A percentile compares a stretch with the other conserved stretches of the same genome.
These are phyloP conservation scores for Drosophila nigricruria DNA, from an alignment of 2,888 invertebrate genomes.

Conservation along the genomic window DNA sequence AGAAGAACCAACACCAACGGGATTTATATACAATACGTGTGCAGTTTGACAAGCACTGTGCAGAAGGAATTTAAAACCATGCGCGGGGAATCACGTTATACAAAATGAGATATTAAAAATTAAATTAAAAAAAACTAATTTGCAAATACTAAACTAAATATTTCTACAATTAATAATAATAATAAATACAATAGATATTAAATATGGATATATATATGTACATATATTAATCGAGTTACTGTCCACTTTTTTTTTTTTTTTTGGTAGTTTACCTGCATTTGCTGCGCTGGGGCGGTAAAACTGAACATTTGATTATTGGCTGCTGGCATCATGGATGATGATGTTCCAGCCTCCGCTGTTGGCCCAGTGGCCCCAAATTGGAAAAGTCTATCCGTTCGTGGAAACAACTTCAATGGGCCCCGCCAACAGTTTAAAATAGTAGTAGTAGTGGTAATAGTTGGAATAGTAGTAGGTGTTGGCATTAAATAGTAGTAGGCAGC, in stretches of 20 bases:
- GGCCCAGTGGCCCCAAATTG: slow-evolving; percentile 55
- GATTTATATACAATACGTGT: neutral
- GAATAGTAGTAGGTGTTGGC: neutral
- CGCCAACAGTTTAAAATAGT: slow-evolving; percentile 6
- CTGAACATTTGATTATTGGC: slow-evolving; percentile 46
- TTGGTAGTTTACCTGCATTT: slow-evolving; percentile 64
- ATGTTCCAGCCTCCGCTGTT: slow-evolving; percentile 15
- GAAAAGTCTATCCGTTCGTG: slow-evolving; percentile 48
- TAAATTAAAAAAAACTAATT: neutral
- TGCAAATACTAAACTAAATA: slow-evolving; percentile 1
- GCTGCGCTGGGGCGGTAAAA: slow-evolving; percentile 49
- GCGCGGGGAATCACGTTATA: neutral
- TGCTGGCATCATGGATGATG: slow-evolving; percentile 25
- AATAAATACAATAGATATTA: neutral
- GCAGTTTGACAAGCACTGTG: slow-evolving; percentile 1
- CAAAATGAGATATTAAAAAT: neutral
- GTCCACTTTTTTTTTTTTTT: slow-evolving; percentile 2
- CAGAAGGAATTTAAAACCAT: neutral
- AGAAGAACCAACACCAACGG: neutral
- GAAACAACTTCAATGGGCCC: slow-evolving; percentile 28
- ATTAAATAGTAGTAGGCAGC: slow-evolving; percentile 2
- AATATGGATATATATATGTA: neutral
- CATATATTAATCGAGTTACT: slow-evolving; percentile 1
- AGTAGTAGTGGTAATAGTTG: slow-evolving; percentile 2
- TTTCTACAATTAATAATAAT: neutral